These are phyloP conservation scores for Macaria notata DNA, from an alignment of 2,888 invertebrate genomes.

Conservation along the genomic window DNA sequence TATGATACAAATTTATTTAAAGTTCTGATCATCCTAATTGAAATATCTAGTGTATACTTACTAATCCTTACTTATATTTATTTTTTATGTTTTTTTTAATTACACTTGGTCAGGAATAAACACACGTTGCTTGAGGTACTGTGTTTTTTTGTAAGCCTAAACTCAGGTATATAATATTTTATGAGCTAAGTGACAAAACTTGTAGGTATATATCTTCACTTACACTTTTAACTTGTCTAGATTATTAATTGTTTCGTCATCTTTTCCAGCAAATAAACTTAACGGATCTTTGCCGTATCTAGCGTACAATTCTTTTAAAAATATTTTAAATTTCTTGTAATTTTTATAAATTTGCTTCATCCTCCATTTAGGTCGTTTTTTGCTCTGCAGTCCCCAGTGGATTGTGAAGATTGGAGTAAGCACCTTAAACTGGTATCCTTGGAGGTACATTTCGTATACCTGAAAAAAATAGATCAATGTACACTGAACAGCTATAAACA, in stretches of 20 bases:
- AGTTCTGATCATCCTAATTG: too few relatives aligned
- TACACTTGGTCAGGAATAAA: too few relatives aligned
- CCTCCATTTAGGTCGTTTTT: slow-evolving; percentile 75
- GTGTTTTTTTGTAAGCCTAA: too few relatives aligned
- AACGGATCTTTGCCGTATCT: slow-evolving; percentile 55
- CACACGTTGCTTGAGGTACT: too few relatives aligned
- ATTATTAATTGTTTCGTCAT: not conserved
- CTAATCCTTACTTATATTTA: too few relatives aligned
- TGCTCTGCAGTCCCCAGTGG: slow-evolving; percentile 94
- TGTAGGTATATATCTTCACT: not conserved
- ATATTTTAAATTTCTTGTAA: slow-evolving; percentile 83
- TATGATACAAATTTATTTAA: too few relatives aligned
- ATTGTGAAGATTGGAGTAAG: slow-evolving; percentile 94
- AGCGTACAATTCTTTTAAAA: slow-evolving; percentile 86
- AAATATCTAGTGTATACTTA: too few relatives aligned
- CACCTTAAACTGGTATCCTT: slow-evolving; percentile 93
- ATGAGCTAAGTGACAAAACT: too few relatives aligned
- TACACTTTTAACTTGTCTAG: not conserved
- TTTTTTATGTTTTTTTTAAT: too few relatives aligned
- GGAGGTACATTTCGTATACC: slow-evolving; percentile 96
- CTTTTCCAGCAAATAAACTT: not conserved
- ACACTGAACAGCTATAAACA: too few relatives aligned
- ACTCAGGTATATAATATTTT: too few relatives aligned
- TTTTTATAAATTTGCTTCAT: slow-evolving; percentile 73
- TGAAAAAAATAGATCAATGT: slow-evolving; percentile 54